These are phyloP conservation scores for Allophyes oxyacanthae DNA, from an alignment of 2,888 invertebrate genomes.

Conservation along the genomic window DNA sequence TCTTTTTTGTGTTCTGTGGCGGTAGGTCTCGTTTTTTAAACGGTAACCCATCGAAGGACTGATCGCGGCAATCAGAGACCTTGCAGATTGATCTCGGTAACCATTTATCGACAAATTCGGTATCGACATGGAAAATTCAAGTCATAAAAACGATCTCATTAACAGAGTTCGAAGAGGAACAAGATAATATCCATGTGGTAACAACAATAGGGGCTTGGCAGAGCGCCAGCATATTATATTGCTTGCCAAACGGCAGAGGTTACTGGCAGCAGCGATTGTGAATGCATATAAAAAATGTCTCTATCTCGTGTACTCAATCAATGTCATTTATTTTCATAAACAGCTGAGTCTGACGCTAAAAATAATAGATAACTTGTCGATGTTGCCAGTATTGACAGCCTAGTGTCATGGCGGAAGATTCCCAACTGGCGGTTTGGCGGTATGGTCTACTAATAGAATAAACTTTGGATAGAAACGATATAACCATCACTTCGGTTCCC, in stretches of 20 bases:
- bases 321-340: slow-evolving; percentile 50
- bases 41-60: no score
- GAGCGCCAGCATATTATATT: slow-evolving; percentile 51
- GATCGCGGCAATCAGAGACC: no score
- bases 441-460: no score
- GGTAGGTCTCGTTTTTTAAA: no score
- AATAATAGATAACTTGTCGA: slow-evolving; percentile 27
- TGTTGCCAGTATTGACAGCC: slow-evolving; percentile 30
- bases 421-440: neutral
- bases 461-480: no score
- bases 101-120: neutral
- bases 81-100: no score
- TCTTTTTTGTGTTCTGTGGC: no score
- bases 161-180: slow-evolving; percentile 30
- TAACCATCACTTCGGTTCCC: no score
- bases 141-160: slow-evolving; percentile 22
- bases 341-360: slow-evolving; percentile 22
- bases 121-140: neutral
- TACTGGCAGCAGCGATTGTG: slow-evolving; percentile 62
- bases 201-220: slow-evolving; percentile 54
- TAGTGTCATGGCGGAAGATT: slow-evolving; percentile 11
- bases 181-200: slow-evolving; percentile 18
- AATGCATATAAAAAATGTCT: slow-evolving; percentile 31
- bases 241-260: slow-evolving; percentile 60
- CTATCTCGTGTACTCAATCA: slow-evolving; percentile 43